These are phyloP conservation scores for Brachyptera risi DNA, from an alignment of 2,888 invertebrate species.

Conservation along the genomic window DNA sequence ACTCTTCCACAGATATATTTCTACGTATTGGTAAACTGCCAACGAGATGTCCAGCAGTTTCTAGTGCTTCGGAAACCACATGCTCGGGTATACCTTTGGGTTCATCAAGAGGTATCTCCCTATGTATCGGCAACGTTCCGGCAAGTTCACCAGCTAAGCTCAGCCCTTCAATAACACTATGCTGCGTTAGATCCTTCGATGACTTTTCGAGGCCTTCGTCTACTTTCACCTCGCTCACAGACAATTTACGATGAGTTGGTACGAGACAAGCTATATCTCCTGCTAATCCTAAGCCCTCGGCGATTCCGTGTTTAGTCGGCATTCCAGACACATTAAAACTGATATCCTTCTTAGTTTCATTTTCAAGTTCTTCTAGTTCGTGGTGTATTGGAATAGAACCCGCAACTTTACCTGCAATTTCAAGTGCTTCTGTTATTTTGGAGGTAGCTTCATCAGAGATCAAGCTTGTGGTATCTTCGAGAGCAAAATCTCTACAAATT, in stretches of 20 bases:
- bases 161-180: background rate
- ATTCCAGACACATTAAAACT: background rate
- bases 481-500: background rate
- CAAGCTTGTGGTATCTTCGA: background rate
- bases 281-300: background rate
- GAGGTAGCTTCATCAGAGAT: background rate
- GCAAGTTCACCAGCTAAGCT: background rate
- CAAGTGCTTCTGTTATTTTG: background rate
- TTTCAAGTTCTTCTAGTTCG: background rate
- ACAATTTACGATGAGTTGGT: background rate
- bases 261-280: conserved; percentile 11
- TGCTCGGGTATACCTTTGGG: too few species aligned
- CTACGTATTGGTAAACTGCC: background rate
- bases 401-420: background rate
- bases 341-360: background rate
- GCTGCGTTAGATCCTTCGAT: too few species aligned
- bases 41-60: too few species aligned
- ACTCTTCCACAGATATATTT: background rate
- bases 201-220: too few species aligned
- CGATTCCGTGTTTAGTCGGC: background rate
- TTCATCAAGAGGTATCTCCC: background rate
- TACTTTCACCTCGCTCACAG: background rate
- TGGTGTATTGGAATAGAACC: conserved; percentile 2
- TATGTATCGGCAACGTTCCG: background rate
- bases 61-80: background rate